Conservation (phyloP, 2,797 vertebrate species). For the Hydrophis major region DNA sequence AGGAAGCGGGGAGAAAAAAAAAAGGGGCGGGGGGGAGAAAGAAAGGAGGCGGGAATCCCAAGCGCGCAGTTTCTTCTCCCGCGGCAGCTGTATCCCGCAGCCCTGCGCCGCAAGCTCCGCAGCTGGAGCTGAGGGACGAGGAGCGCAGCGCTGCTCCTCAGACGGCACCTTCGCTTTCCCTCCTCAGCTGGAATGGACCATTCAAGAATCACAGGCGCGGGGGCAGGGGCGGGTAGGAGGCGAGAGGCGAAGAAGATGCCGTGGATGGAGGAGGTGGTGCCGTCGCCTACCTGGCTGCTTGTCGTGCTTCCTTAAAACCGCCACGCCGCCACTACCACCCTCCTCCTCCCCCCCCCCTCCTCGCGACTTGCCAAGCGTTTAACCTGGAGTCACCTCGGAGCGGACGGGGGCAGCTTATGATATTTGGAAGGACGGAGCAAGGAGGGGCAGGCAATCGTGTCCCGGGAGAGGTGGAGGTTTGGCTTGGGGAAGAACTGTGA, state of each 20-base stretch:
- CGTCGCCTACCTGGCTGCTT: neutral
- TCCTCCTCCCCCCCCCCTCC: neutral
- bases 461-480: neutral
- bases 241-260: neutral
- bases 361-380: neutral
- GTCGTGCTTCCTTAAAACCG: neutral
- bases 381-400: neutral
- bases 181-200: constrained; percentile 46
- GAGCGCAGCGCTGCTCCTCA: constrained; percentile 17
- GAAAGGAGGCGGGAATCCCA: neutral
- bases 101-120: constrained; percentile 6
- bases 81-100: neutral
- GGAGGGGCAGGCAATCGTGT: neutral
- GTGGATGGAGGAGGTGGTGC: neutral
- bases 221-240: neutral
- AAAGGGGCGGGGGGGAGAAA: neutral
- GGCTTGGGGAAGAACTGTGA: neutral
- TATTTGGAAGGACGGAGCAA: neutral
- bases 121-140: neutral
- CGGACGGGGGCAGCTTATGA: neutral
- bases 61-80: neutral
- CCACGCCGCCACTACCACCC: neutral
- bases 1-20: neutral
- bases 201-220: constrained; percentile 11
- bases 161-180: constrained; percentile 20